Base-by-base conservation (phyloP, 2,797 vertebrate genomes). In the Ptychobarbus kaznakovi region DNA sequence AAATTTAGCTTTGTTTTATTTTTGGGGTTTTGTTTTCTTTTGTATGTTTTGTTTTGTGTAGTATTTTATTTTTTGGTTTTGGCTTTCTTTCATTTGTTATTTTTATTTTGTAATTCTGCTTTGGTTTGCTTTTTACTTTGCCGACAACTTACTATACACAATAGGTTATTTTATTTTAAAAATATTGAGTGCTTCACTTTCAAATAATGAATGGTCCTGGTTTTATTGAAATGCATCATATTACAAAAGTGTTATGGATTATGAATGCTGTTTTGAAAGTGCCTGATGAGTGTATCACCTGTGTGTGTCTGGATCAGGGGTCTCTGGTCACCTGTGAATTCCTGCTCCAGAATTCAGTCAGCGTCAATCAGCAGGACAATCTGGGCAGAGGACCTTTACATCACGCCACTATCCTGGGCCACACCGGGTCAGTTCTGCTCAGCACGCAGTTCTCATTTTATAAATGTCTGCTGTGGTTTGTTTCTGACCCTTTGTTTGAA, bases 261-360 rank as follows among this genome's bases (percentile, higher is more conserved):
- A 18, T 10, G 44, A 74, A 5, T 6, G 72, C 44, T 0, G 44
- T 51, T 11, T 73, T 73, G 51, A 49, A 3, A 7, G n/a, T 16
- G 22, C 8, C 22, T 72, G 25, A 8, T 46, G 70, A 9, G 44
- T 68, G 20, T 68, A 38, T 38, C 16, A 1, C 44, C 73, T 75
- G 3, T 74, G 13, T 56, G 28, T 56, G 32, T 80, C 1, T 66
- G 8, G 44, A 1, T 0, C 87, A 99, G 98, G 98, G 98, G 63
- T 99, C 98, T 0, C 88, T 99, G 94, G 97, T 99, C 91, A 95
- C 97, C 16, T 99, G 98, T 28, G 98, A 99, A 92, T 99, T 99
- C 93, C 93, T 99, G 86, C 96, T 99, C 58, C 98, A 99, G 92
- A 99, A 99, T 28, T 97, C 97, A 77, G 98, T 97, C 76, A 97